A percentile compares a stretch with the other conserved stretches of the same genome.
Evolutionary conservation across 2,797 vertebrate species (phyloP).

Genomic region (Natrix natrix): DNA sequence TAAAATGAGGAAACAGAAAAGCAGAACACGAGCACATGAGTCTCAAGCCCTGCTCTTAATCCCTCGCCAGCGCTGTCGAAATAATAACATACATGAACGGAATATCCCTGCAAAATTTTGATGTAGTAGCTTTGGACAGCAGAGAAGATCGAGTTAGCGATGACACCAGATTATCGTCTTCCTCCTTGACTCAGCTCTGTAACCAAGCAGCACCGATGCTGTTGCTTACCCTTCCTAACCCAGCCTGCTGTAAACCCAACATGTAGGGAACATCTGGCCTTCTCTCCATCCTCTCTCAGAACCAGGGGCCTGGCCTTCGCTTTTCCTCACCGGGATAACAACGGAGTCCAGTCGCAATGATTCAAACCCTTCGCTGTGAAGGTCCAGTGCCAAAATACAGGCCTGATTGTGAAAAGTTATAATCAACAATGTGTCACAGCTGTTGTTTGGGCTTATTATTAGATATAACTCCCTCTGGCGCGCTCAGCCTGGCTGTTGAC

Average conservation of each 20-base stretch:
- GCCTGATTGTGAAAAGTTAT: constrained; percentile 77
- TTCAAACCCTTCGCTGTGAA: constrained; percentile 81
- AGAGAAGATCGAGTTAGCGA: background rate
- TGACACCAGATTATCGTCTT: background rate
- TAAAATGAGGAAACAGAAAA: background rate
- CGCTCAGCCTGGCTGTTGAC: background rate
- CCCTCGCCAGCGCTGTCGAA: background rate
- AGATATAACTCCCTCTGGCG: background rate
- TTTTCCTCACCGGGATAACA: background rate
- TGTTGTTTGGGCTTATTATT: constrained; percentile 58
- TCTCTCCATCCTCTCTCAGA: background rate
- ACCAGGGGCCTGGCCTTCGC: background rate
- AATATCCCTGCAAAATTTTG: background rate
- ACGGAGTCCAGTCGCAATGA: constrained; percentile 59
- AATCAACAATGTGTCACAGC: constrained; percentile 78
- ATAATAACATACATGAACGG: background rate
- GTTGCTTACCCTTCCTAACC: background rate
- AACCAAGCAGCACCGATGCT: background rate
- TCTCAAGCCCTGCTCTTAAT: background rate
- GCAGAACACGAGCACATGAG: background rate
- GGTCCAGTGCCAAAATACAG: constrained; percentile 77
- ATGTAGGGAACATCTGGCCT: background rate
- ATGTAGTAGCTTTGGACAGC: background rate
- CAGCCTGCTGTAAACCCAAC: rapidly evolving
- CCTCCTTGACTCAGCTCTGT: background rate